These are phyloP conservation scores for Toxotes chatareus DNA, from an alignment of 2,113 vertebrate species.

Conservation along the genomic window DNA sequence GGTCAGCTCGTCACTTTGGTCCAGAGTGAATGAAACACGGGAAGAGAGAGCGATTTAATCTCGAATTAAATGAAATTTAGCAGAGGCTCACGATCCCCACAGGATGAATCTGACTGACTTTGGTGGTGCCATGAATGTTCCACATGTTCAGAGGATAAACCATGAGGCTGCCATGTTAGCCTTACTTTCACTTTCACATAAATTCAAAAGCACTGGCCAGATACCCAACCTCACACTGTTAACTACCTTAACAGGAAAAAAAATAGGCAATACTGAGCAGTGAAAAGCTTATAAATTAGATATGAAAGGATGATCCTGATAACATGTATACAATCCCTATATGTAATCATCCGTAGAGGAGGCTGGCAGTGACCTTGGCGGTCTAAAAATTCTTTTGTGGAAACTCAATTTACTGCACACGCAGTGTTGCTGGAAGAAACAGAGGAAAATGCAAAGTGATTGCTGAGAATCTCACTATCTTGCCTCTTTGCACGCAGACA, in stretches of 20 bases:
- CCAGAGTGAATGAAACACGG: no score
- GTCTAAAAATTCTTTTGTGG: constrained; percentile 35
- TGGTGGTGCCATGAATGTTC: not conserved
- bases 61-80: no score
- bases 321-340: constrained; percentile 31
- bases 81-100: not conserved
- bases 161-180: not conserved
- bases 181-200: no score
- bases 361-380: constrained; percentile 43
- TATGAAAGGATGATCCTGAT: constrained; percentile 49
- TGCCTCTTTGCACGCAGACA: constrained; percentile 1
- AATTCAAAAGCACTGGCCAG: not conserved
- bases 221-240: constrained; percentile 6
- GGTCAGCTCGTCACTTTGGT: no score
- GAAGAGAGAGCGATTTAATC: no score
- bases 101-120: not conserved
- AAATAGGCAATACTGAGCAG: constrained; percentile 29
- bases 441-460: constrained; percentile 32
- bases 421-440: constrained; percentile 34
- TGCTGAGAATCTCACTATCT: constrained; percentile 7
- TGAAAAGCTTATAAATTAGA: constrained; percentile 45
- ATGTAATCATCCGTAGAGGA: constrained; percentile 45
- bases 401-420: constrained; percentile 47
- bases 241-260: not conserved
- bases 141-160: not conserved